Conservation (phyloP, 2,113 vertebrate genomes). For the Centropristis striata region DNA sequence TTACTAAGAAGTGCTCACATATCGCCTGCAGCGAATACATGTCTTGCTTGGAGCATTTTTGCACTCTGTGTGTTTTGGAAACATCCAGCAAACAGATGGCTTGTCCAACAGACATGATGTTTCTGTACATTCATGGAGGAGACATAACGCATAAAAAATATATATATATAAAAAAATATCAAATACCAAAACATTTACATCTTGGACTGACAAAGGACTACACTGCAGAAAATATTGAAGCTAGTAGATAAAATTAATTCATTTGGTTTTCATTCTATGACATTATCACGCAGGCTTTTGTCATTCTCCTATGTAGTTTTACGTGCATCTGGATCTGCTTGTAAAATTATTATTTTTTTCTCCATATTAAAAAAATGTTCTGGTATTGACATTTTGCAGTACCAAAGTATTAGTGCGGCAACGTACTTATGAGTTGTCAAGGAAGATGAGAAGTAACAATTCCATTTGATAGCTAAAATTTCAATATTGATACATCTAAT, state of each 20-base stretch:
- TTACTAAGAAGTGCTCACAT: constrained; percentile 3
- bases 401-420: neutral
- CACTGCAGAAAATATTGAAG: neutral
- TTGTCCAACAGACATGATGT: neutral
- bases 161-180: neutral
- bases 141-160: neutral
- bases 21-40: neutral
- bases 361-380: neutral
- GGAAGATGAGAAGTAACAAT: neutral
- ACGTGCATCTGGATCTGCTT: neutral
- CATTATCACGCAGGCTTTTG: neutral
- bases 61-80: neutral
- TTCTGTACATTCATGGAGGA: neutral
- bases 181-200: neutral
- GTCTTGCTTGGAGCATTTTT: neutral
- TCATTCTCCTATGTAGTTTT: neutral
- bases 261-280: neutral
- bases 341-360: neutral
- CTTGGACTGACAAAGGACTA: neutral
- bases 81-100: neutral
- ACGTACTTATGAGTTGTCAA: neutral
- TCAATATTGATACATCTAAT: neutral
- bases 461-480: neutral
- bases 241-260: neutral
- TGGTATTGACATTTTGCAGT: neutral